Percentiles rank a stretch among this genome's conserved stretches.
Conservation (phyloP, 2,113 vertebrate genomes). For the Phylloscopus trochiloides region DNA sequence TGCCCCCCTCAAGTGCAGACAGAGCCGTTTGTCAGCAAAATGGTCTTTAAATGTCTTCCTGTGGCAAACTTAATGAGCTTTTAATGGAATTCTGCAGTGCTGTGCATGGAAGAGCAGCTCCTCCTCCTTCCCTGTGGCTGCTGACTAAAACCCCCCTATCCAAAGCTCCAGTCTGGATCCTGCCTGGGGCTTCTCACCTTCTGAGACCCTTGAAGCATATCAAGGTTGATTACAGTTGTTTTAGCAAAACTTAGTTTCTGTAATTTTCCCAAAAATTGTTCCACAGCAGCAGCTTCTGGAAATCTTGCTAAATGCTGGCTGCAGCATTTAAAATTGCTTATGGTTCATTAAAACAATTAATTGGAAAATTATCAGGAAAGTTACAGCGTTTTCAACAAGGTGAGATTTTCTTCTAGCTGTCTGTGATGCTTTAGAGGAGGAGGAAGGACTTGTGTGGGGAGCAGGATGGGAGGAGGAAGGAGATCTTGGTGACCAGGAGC, state of each 20-base stretch:
- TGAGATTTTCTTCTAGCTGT: not conserved
- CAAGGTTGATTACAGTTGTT: not conserved
- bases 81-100: constrained; percentile 7
- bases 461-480: not conserved
- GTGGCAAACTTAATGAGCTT: not conserved
- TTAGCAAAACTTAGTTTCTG: not conserved
- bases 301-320: not conserved
- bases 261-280: not conserved
- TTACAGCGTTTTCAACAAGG: fast-evolving
- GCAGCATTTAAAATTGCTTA: not conserved
- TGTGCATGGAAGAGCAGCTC: not conserved
- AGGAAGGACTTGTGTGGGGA: not conserved
- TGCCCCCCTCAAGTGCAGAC: not conserved
- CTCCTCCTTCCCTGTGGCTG: not conserved
- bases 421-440: not conserved
- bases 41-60: not conserved
- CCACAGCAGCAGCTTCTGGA: not conserved
- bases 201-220: not conserved
- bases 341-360: not conserved
- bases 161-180: not conserved
- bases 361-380: not conserved
- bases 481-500: not conserved
- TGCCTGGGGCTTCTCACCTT: not conserved
- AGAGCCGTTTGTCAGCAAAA: not conserved
- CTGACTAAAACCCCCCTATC: not conserved